Conservation (phyloP, 1,140 invertebrate species). For the Drosophila nebulosa region DNA sequence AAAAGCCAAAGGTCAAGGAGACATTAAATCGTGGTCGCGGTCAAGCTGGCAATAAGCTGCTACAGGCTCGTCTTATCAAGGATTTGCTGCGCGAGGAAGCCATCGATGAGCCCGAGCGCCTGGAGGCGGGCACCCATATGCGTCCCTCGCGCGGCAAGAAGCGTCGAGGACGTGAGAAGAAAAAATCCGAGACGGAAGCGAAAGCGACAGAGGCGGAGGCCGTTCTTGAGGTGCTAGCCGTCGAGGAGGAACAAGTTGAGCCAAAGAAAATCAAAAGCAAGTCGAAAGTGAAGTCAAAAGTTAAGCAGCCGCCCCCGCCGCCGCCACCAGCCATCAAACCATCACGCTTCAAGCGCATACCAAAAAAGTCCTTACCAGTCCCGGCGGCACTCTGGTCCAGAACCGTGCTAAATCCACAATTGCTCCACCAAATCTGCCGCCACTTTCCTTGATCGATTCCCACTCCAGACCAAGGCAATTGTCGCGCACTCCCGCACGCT, state of each 20-base stretch:
- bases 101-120: slow-evolving; percentile 38
- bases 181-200: not conserved
- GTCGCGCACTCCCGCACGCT: not conserved
- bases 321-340: not conserved
- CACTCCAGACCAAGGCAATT: not conserved
- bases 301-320: too few species aligned
- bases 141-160: not conserved
- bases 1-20: not conserved
- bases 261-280: not conserved
- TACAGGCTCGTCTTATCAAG: slow-evolving; percentile 15
- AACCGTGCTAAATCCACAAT: not conserved
- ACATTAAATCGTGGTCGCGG: not conserved
- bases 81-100: slow-evolving; percentile 30
- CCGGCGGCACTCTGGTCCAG: too few species aligned
- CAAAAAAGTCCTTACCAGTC: too few species aligned
- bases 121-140: slow-evolving; percentile 9
- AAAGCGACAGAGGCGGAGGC: not conserved
- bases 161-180: too few species aligned
- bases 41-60: not conserved
- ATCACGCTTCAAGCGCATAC: not conserved
- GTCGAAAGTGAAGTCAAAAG: not conserved
- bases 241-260: too few species aligned
- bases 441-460: not conserved
- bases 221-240: not conserved
- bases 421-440: not conserved